These are phyloP conservation scores for Scotopteryx bipunctaria DNA, from an alignment of 2,888 invertebrate species.

Conservation along the genomic window DNA sequence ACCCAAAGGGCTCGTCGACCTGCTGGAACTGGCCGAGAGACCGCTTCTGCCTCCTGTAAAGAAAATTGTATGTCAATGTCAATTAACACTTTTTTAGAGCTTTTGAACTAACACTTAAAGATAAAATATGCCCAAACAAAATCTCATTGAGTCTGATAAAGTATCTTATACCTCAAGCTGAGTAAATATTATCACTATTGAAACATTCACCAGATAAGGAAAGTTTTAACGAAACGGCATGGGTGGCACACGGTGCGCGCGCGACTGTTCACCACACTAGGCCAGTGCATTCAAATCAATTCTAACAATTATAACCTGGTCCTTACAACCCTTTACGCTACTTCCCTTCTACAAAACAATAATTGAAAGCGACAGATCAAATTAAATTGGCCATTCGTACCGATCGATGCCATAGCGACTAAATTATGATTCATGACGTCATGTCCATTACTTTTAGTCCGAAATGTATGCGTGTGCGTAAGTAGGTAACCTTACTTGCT, in stretches of 20 bases:
- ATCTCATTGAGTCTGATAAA: slow-evolving; percentile 31
- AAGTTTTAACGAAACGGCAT: slow-evolving; percentile 60
- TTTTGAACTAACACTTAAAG: slow-evolving; percentile 3
- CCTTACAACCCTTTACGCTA: slow-evolving; percentile 47
- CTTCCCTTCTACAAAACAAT: slow-evolving; percentile 36
- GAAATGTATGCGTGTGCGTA: slow-evolving; percentile 58
- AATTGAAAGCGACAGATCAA: slow-evolving; percentile 53
- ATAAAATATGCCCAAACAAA: slow-evolving; percentile 23
- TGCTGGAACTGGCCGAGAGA: slow-evolving; percentile 83
- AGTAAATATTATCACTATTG: slow-evolving; percentile 54
- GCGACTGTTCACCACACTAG: slow-evolving; percentile 50
- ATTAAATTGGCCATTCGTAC: slow-evolving; percentile 53
- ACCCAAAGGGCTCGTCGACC: slow-evolving; percentile 82
- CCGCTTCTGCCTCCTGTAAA: slow-evolving; percentile 72
- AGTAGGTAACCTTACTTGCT: slow-evolving; percentile 53
- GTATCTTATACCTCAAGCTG: slow-evolving; percentile 51
- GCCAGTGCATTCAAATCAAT: slow-evolving; percentile 44
- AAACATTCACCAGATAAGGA: slow-evolving; percentile 54
- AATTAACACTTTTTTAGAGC: slow-evolving; percentile 31
- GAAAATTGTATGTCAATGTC: slow-evolving; percentile 39
- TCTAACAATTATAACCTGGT: slow-evolving; percentile 50
- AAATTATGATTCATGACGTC: slow-evolving; percentile 68
- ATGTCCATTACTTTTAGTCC: slow-evolving; percentile 50
- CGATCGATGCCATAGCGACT: slow-evolving; percentile 56
- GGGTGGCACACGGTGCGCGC: slow-evolving; percentile 66